Percentiles rank a stretch among this genome's conserved stretches.
Conservation (phyloP, 2,113 vertebrate genomes). For the Lepisosteus oculatus region DNA sequence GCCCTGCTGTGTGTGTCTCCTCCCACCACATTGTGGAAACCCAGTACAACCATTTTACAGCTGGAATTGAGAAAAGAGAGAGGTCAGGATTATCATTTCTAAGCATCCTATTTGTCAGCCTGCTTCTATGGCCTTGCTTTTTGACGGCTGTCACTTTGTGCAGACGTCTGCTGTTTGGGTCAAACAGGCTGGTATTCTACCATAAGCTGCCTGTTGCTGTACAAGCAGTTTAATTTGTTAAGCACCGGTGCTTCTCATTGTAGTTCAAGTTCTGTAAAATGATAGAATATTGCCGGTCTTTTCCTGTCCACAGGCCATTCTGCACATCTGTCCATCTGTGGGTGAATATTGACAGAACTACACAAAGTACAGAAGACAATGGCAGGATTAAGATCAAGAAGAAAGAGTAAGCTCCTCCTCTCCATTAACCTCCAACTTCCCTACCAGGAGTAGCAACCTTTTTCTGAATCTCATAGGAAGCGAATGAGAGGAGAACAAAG, state of each 20-base stretch:
- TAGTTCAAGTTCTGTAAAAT: neutral
- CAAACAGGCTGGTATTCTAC: constrained; percentile 20
- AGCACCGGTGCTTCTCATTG: neutral
- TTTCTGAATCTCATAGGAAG: no score
- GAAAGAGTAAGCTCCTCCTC: no score
- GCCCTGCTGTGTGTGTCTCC: constrained; percentile 32
- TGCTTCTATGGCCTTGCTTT: constrained; percentile 29
- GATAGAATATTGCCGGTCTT: neutral
- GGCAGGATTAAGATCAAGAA: no score
- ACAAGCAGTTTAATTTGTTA: neutral
- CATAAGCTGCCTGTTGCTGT: neutral
- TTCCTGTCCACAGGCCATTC: neutral
- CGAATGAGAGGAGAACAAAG: neutral
- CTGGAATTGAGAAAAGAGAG: constrained; percentile 3
- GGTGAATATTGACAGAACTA: neutral
- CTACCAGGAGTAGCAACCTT: no score
- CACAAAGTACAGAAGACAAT: no score
- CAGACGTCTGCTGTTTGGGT: neutral
- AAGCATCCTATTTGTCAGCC: constrained; percentile 29
- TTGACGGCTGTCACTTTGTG: constrained; percentile 16
- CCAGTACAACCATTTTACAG: neutral
- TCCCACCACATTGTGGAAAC: constrained; percentile 18
- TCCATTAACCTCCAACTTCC: no score
- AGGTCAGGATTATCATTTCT: constrained; percentile 48
- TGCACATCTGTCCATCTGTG: neutral